These are phyloP conservation scores for Magallana ariakensis DNA, from an alignment of 1,140 invertebrate species.

Conservation along the genomic window DNA sequence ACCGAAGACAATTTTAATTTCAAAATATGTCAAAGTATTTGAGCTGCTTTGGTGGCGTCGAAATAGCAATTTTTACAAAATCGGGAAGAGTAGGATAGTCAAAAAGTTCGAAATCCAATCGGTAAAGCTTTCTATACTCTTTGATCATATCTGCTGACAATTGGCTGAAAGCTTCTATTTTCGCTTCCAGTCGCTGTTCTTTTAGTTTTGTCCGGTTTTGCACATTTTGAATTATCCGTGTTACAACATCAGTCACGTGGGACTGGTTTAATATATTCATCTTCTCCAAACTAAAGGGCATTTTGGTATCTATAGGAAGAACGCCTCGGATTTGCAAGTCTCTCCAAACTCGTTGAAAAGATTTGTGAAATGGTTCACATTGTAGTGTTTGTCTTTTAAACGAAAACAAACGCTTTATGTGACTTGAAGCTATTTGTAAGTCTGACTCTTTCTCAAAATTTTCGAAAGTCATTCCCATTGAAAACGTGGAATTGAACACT, in stretches of 20 bases:
- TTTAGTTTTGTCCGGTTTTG: conserved; percentile 7
- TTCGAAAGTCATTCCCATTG: conserved; percentile 45
- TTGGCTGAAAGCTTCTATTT: conserved; percentile 53
- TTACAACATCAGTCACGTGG: conserved; percentile 10
- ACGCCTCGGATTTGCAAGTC: conserved; percentile 62
- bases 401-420: conserved; percentile 32
- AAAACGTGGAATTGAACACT: conserved; percentile 49
- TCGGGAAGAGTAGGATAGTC: background rate
- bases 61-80: background rate
- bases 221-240: background rate
- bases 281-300: conserved; percentile 49
- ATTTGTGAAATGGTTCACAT: conserved; percentile 53
- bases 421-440: conserved; percentile 37
- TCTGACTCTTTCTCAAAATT: conserved; percentile 57
- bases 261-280: background rate
- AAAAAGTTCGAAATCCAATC: conserved; percentile 17
- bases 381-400: conserved; percentile 31
- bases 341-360: conserved; percentile 55
- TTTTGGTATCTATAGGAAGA: conserved; percentile 41
- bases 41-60: background rate
- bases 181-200: conserved; percentile 44
- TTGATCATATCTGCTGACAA: background rate
- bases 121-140: background rate
- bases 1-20: too few species aligned
- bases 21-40: background rate